phyloP scores from a whole-genome alignment of 2,888 invertebrate genomes.

The Polydrusus cervinus region DNA sequence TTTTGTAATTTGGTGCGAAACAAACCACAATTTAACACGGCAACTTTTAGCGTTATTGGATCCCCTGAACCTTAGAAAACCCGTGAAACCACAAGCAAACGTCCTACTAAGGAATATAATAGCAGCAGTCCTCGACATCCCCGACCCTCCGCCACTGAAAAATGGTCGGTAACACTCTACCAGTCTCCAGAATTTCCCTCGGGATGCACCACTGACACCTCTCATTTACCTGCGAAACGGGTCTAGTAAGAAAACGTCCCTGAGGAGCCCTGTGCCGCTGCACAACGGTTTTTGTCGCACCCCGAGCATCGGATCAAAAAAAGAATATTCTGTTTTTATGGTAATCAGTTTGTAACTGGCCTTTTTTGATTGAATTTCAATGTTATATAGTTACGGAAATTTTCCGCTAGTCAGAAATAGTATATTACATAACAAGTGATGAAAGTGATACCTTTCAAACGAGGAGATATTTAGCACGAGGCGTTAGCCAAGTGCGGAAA shows the following conservation, averaged over 20 bases:
- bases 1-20: too few relatives aligned
- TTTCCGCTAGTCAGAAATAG: too few relatives aligned
- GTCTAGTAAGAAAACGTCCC: slow-evolving; percentile 45
- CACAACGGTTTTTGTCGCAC: slow-evolving; percentile 6
- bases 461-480: too few relatives aligned
- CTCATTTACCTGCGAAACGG: slow-evolving; percentile 50
- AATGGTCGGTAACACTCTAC: neutral
- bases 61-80: too few relatives aligned
- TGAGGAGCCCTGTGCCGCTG: slow-evolving; percentile 18
- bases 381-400: neutral
- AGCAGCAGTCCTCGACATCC: neutral
- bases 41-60: too few relatives aligned
- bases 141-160: neutral
- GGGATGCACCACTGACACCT: slow-evolving; percentile 41
- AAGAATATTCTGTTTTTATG: slow-evolving; percentile 3
- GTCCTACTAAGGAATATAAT: too few relatives aligned
- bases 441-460: too few relatives aligned
- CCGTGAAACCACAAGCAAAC: too few relatives aligned
- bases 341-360: neutral
- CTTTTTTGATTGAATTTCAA: neutral
- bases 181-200: slow-evolving; percentile 36
- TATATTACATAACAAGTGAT: too few relatives aligned
- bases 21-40: too few relatives aligned
- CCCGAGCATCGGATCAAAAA: slow-evolving; percentile 8
- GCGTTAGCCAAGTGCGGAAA: too few relatives aligned